Base-by-base conservation (phyloP, 2,113 vertebrate genomes). In the Pyrgilauda ruficollis region DNA sequence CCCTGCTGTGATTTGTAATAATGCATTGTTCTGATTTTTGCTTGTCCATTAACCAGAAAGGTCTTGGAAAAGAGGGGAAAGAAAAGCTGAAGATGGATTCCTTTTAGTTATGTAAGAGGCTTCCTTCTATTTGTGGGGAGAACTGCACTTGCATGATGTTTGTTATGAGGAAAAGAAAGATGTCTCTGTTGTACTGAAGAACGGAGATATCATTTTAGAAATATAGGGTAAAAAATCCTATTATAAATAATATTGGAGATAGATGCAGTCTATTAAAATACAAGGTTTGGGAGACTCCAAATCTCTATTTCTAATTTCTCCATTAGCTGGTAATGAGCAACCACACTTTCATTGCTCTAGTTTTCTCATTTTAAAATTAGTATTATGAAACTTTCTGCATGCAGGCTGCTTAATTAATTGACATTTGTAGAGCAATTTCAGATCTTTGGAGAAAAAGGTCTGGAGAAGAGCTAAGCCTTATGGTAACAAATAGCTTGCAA, bases 351-450 rank as follows among this genome's bases (percentile, higher is more conserved):
- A 37, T 16, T 84, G 75, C 30, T 94, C 64, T 21, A 63, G 35
- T 86, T 95, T 78, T 90, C 61, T 80, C 52, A 56, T 83, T 95
- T 83, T 59, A 74, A 85, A 87, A 67, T 70, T 1, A 94, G 10
- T 53, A 31, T 95, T 95, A 90, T 77, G 55, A 95, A 96, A 93
- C 67, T 74, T 95, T 52, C 70, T 93, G 41, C 82, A 61, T 62
- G 43, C 37, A 93, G 27, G 56, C 52, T 52, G 46, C 63, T 95
- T 94, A 93, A 88, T 93, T 94, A 96, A 96, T 84, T 95, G 82
- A 86, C 79, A 86, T 88, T 93, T 93, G 67, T 90, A 91, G 56
- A 90, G 55, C 17, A 83, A 22, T 83, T 91, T 83, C 24, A 93
- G 21, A 73, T 91, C 78, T 44, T 67, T 88, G 59, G 75, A 91